phyloP scores from a whole-genome alignment of 2,797 vertebrate genomes.

The Sciaenops ocellatus region DNA sequence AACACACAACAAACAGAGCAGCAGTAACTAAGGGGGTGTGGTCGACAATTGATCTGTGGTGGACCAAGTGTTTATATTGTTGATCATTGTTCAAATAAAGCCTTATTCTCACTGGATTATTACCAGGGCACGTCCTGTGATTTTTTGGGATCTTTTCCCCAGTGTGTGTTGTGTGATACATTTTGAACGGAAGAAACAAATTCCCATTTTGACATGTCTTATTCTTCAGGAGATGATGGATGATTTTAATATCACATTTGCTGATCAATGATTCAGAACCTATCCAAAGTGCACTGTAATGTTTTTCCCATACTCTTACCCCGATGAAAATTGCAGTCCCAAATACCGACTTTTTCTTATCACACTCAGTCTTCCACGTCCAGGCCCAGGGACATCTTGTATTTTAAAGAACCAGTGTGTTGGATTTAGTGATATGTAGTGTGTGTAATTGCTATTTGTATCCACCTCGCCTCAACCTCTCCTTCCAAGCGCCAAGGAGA shows the following conservation, averaged over 20 bases:
- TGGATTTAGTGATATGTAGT: no score
- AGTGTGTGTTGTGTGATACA: not conserved
- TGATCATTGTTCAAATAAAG: not conserved
- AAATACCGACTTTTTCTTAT: not conserved
- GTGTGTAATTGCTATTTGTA: no score
- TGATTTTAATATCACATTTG: slow-evolving; percentile 33
- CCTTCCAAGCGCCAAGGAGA: no score
- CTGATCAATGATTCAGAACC: slow-evolving; percentile 26
- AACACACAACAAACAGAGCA: not conserved
- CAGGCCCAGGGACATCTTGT: not conserved
- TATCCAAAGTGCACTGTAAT: slow-evolving; percentile 3
- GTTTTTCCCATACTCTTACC: not conserved
- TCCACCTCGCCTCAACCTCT: no score
- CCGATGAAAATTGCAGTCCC: not conserved
- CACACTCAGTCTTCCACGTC: not conserved
- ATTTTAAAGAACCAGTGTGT: slow-evolving; percentile 1
- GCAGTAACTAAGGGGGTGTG: not conserved
- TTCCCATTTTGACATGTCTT: slow-evolving; percentile 7
- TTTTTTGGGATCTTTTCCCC: no score
- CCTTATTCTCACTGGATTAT: not conserved
- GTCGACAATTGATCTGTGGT: not conserved
- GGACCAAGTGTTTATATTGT: not conserved
- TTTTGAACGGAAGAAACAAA: slow-evolving; percentile 7
- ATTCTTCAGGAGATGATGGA: slow-evolving; percentile 30
- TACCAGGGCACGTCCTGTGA: not conserved